These are phyloP conservation scores for Lasioglossum pauxillum DNA, from an alignment of 2,888 invertebrate genomes.

Conservation along the genomic window DNA sequence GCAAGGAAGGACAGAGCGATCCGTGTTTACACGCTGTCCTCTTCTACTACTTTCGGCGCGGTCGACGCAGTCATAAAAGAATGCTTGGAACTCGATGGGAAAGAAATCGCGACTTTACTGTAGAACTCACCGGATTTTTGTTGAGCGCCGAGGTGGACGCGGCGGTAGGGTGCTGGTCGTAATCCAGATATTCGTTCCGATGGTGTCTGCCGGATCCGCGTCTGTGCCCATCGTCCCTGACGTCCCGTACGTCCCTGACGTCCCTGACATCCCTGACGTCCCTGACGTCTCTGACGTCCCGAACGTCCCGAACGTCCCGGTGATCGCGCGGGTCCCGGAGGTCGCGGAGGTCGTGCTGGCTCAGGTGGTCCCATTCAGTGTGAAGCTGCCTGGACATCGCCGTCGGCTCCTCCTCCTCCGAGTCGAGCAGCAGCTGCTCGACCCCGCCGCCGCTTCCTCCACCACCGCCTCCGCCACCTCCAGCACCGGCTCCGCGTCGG, in stretches of 20 bases:
- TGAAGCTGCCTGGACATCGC: slow-evolving; percentile 81
- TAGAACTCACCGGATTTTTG: slow-evolving; percentile 80
- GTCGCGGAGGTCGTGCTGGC: slow-evolving; percentile 72
- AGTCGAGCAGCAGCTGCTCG: slow-evolving; percentile 84
- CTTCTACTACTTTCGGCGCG: too few relatives aligned
- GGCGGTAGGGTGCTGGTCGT: slow-evolving; percentile 75
- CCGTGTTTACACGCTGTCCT: too few relatives aligned
- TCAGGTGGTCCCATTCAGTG: slow-evolving; percentile 77
- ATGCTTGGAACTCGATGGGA: too few relatives aligned
- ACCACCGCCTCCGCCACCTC: slow-evolving; percentile 66
- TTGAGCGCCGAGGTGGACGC: slow-evolving; percentile 73
- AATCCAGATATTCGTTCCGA: slow-evolving; percentile 76
- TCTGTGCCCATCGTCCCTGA: slow-evolving; percentile 59
- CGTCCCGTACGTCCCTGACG: slow-evolving; percentile 69
- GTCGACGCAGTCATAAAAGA: too few relatives aligned
- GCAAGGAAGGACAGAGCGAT: too few relatives aligned
- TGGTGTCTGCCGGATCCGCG: slow-evolving; percentile 73
- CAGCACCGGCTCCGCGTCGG: slow-evolving; percentile 76
- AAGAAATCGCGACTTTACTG: too few relatives aligned
- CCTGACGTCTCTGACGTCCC: slow-evolving; percentile 70
- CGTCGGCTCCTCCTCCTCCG: slow-evolving; percentile 82
- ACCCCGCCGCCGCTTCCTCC: slow-evolving; percentile 73
- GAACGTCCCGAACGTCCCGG: slow-evolving; percentile 75
- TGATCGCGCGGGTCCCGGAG: slow-evolving; percentile 72
- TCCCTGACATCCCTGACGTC: slow-evolving; percentile 64